Evolutionary conservation across 2,113 vertebrate species (phyloP), one percentile per base, ranked within the genome.

Genomic region (Epinephelus cyanopodus): DNA sequence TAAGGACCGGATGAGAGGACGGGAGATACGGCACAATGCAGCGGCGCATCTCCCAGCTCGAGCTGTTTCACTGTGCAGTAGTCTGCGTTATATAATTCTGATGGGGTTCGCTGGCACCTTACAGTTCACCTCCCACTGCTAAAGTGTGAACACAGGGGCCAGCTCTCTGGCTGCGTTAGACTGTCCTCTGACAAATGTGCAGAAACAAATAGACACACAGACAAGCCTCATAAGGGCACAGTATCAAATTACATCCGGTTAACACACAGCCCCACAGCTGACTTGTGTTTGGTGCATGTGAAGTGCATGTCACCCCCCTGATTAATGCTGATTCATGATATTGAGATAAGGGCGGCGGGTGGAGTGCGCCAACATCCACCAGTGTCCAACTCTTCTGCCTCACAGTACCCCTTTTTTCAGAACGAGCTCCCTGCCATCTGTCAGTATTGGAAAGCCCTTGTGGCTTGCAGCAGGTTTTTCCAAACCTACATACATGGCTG

Each of bases 381-480:
- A 70, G 61, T 61, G 58, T 83, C 75, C 64, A 79, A 64, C 64
- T 68, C 63, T 50, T 80, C 71, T n/a, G 50, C 83, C 75, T 81
- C 80, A 56, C 67, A 74, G 76, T 56, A 25, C 67, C 68, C 53
- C 69, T 85, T 82, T 82, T 71, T 84, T 87, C 75, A n/a, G 81
- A 84, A 94, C 86, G 57, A 84, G 79, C 88, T 91, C 87, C 13
- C 84, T 63, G 89, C 94, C 92, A 95, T 95, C 92, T 95, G 93
- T 93, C 93, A 92, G 85, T 74, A 39, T 74, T 92, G 90, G 90
- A 91, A 94, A 92, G 87, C 90, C 86, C 87, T 52, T 72, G 91
- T 90, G 93, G 84, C 77, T 92, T 94, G 76, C 79, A 77, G 85
- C 79, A 82, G 75, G 78, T 87, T 89, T 91, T 87, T 88, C 84